These are phyloP conservation scores for Prunella fulvescens DNA, from an alignment of 2,113 vertebrate genomes.

Conservation along the genomic window DNA sequence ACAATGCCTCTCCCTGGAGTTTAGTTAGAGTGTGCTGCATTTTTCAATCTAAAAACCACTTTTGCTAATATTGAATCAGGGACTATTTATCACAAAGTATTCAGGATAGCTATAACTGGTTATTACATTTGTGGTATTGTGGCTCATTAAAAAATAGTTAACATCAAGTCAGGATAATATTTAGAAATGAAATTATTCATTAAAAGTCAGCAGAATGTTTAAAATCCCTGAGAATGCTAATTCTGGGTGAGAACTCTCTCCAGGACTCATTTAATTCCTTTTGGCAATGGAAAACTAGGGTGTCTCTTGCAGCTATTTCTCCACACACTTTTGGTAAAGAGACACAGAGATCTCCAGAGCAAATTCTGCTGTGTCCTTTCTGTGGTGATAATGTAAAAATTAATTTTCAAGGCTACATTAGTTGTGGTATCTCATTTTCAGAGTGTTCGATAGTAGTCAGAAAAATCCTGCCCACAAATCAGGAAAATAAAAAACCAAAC, in stretches of 20 bases:
- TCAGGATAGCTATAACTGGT: not conserved
- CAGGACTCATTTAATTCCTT: not conserved
- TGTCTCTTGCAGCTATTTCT: not conserved
- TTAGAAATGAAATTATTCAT: not conserved
- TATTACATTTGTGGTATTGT: not conserved
- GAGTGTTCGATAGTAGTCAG: not conserved
- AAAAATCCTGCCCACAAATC: not conserved
- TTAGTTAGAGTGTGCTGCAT: not conserved
- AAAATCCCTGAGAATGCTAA: not conserved
- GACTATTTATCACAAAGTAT: not conserved
- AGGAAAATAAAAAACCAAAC: not conserved
- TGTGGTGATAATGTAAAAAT: not conserved
- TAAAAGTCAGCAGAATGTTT: not conserved
- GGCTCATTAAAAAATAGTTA: not conserved
- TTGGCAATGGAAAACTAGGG: not conserved
- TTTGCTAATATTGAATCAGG: not conserved
- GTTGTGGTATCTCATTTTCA: not conserved
- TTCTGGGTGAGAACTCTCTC: not conserved
- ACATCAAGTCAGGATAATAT: not conserved
- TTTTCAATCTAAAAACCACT: not conserved
- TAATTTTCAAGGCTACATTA: not conserved
- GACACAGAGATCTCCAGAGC: not conserved
- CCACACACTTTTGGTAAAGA: not conserved
- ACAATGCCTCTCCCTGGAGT: not conserved
- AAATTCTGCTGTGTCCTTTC: not conserved